Percentiles rank a stretch among this genome's conserved stretches.
These are phyloP conservation scores for Coenonympha glycerion DNA, from an alignment of 2,888 invertebrate species.

Conservation along the genomic window DNA sequence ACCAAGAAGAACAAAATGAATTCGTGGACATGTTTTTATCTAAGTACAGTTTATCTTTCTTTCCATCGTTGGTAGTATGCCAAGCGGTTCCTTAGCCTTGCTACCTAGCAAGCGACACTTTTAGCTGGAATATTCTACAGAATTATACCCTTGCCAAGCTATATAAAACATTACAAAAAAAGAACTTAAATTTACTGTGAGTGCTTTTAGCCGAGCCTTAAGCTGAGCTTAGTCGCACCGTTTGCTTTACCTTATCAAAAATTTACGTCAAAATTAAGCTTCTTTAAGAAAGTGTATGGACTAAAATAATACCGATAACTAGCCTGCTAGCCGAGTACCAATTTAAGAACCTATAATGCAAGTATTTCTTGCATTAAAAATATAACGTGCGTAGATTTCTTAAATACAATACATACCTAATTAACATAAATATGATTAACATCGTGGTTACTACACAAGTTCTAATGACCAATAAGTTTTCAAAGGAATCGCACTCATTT, in stretches of 20 bases:
- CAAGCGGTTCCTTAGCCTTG: conserved; percentile 28
- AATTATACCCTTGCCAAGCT: conserved; percentile 29
- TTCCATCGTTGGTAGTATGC: conserved; percentile 25
- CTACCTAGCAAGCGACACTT: conserved; percentile 29
- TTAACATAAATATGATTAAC: too few species aligned
- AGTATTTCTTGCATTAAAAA: too few species aligned
- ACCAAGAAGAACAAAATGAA: conserved; percentile 23
- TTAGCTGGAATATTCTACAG: conserved; percentile 28
- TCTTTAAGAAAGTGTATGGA: conserved; percentile 4
- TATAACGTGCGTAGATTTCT: too few species aligned
- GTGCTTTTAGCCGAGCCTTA: conserved; percentile 18
- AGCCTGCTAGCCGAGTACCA: too few species aligned
- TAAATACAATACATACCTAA: too few species aligned
- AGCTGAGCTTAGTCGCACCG: conserved; percentile 13
- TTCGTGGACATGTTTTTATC: conserved; percentile 29
- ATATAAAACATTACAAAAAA: conserved; percentile 25
- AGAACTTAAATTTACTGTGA: conserved; percentile 22
- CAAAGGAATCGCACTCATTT: too few species aligned
- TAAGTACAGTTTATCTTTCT: conserved; percentile 27
- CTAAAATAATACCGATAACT: too few species aligned
- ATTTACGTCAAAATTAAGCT: conserved; percentile 19
- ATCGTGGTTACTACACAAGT: too few species aligned
- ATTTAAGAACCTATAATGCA: too few species aligned
- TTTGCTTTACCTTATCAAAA: conserved; percentile 17
- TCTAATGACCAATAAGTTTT: too few species aligned